A percentile compares a stretch with the other conserved stretches of the same genome.
These are phyloP conservation scores for Caerostris darwini DNA, from an alignment of 1,140 invertebrate genomes.

Conservation along the genomic window DNA sequence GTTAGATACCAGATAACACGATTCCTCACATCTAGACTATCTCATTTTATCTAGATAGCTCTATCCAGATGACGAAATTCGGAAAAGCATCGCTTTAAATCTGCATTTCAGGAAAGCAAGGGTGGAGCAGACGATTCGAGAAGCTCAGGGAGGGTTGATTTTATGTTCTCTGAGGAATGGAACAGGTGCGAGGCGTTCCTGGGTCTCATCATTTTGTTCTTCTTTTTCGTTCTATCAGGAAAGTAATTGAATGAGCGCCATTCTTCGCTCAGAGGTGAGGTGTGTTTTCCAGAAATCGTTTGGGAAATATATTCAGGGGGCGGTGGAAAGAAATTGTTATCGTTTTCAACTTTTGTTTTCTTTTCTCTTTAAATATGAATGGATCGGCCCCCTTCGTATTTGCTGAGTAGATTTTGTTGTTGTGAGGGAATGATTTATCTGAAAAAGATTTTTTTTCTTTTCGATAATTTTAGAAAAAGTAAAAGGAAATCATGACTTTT, in stretches of 20 bases:
- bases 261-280: background rate
- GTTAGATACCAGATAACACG: no score
- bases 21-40: no score
- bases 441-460: background rate
- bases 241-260: constrained; percentile 48
- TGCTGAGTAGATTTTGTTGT: background rate
- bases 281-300: background rate
- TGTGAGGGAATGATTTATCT: background rate
- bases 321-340: background rate
- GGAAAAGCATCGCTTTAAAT: constrained; percentile 22
- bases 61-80: background rate
- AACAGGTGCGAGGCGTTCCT: constrained; percentile 22
- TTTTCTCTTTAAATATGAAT: background rate
- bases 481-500: background rate
- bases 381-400: background rate
- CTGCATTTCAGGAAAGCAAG: background rate
- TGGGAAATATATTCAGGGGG: background rate
- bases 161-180: constrained; percentile 47
- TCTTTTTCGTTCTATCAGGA: background rate
- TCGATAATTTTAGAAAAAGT: background rate
- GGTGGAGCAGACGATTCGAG: background rate
- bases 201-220: background rate
- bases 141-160: background rate
- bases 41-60: no score
- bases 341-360: background rate